Conservation (phyloP, 23 tunicate genomes). For the Phallusia fumigata region DNA sequence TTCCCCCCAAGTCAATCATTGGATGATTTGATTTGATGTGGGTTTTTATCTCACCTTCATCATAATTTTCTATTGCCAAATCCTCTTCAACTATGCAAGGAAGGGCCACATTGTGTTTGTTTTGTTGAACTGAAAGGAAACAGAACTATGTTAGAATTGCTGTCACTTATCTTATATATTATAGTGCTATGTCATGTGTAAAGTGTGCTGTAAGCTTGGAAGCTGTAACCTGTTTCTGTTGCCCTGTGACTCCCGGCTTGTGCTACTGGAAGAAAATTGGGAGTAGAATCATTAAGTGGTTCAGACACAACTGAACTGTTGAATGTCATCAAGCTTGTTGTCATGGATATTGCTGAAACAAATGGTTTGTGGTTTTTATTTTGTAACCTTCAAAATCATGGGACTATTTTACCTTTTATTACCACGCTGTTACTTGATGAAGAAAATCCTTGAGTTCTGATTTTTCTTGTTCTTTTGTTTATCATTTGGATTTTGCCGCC, state of each 20-base stretch:
- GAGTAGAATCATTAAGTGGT: too few species aligned
- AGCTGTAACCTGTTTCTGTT: too few species aligned
- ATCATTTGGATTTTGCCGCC: not conserved
- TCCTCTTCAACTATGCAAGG: slow-evolving; percentile 44
- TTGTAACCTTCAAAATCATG: not conserved
- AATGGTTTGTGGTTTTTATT: not conserved
- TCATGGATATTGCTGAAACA: not conserved
- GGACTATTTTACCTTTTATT: not conserved
- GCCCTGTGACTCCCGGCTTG: too few species aligned
- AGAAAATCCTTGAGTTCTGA: too few species aligned
- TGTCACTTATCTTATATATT: too few species aligned
- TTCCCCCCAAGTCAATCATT: too few species aligned
- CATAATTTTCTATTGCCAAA: slow-evolving; percentile 5
- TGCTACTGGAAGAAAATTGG: too few species aligned
- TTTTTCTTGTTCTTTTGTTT: not conserved
- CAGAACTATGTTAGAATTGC: too few species aligned
- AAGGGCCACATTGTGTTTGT: not conserved
- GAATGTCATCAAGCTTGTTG: not conserved
- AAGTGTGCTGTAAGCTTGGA: too few species aligned
- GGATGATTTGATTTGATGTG: too few species aligned
- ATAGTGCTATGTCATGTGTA: too few species aligned
- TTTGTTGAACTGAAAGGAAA: not conserved
- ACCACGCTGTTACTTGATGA: not conserved
- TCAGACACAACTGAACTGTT: not conserved
- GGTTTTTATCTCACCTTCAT: slow-evolving; percentile 15